These are phyloP conservation scores for Microdon myrmicae DNA, from an alignment of 2,888 invertebrate genomes.

Conservation along the genomic window DNA sequence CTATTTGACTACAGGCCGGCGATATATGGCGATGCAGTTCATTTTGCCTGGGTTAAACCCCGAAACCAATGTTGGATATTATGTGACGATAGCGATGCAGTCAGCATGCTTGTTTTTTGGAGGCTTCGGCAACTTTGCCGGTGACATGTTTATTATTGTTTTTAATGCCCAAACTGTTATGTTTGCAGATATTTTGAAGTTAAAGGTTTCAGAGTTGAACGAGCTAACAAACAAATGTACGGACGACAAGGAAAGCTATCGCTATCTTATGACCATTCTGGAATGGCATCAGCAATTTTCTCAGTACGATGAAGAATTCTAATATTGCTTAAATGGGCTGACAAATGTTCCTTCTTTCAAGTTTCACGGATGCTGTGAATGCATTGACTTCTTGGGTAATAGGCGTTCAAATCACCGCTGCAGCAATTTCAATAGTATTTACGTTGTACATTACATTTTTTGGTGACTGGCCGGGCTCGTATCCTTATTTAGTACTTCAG, in stretches of 20 bases:
- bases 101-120: conserved; percentile 32
- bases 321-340: too few species aligned
- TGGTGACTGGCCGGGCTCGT: conserved; percentile 37
- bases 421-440: conserved; percentile 22
- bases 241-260: neutral
- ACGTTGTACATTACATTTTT: conserved; percentile 33
- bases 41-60: conserved; percentile 42
- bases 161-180: conserved; percentile 31
- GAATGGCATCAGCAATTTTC: conserved; percentile 49
- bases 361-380: conserved; percentile 2
- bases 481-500: conserved; percentile 19
- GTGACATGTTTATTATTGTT: conserved; percentile 39
- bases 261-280: conserved; percentile 28
- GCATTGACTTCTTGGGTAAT: conserved; percentile 19
- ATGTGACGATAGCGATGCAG: conserved; percentile 35
- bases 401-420: conserved; percentile 33
- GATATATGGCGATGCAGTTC: conserved; percentile 39
- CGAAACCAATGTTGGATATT: conserved; percentile 34
- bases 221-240: neutral
- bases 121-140: conserved; percentile 45
- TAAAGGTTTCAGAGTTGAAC: conserved; percentile 39
- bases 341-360: too few species aligned
- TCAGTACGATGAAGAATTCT: too few species aligned
- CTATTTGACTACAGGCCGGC: conserved; percentile 12
- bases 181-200: conserved; percentile 34